These are phyloP conservation scores for Drosophila yakuba DNA, from an alignment of 1,140 invertebrate genomes.

Conservation along the genomic window DNA sequence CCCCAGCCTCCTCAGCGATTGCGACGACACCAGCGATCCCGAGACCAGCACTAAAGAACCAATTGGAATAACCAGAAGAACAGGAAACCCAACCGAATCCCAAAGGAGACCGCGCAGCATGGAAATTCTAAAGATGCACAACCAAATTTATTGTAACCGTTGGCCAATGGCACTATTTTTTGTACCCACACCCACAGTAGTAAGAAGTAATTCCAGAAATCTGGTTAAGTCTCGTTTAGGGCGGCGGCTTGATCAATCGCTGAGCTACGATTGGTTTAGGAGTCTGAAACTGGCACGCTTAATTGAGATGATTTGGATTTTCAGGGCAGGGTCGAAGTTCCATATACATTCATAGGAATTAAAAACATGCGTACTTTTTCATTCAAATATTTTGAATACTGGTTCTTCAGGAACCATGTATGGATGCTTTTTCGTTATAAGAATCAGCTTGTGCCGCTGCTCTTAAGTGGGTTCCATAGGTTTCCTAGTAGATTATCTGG, in stretches of 20 bases:
- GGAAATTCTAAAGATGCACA: conserved; percentile 4
- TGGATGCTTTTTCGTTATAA: neutral
- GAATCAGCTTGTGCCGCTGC: conserved; percentile 1
- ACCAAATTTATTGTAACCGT: conserved; percentile 16
- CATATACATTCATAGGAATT: no score
- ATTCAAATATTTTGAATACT: neutral
- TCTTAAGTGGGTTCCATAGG: conserved; percentile 14
- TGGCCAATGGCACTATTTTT: neutral
- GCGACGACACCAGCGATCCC: neutral
- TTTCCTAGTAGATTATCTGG: conserved; percentile 59
- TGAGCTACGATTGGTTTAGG: conserved; percentile 8
- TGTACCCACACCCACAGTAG: neutral
- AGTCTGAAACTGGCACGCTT: conserved; percentile 39
- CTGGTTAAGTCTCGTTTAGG: conserved; percentile 1
- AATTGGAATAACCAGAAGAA: neutral
- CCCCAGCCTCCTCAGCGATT: neutral
- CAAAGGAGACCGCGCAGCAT: neutral
- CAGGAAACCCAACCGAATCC: neutral
- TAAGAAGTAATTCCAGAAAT: conserved; percentile 1
- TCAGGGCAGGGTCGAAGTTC: conserved; percentile 50
- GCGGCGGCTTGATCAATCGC: conserved; percentile 27
- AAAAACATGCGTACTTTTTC: no score
- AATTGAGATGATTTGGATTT: conserved; percentile 64
- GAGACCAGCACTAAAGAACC: neutral
- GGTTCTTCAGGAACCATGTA: neutral